Conservation (phyloP, 2,888 invertebrate species). For the Mesorhabditis spiculigera region DNA sequence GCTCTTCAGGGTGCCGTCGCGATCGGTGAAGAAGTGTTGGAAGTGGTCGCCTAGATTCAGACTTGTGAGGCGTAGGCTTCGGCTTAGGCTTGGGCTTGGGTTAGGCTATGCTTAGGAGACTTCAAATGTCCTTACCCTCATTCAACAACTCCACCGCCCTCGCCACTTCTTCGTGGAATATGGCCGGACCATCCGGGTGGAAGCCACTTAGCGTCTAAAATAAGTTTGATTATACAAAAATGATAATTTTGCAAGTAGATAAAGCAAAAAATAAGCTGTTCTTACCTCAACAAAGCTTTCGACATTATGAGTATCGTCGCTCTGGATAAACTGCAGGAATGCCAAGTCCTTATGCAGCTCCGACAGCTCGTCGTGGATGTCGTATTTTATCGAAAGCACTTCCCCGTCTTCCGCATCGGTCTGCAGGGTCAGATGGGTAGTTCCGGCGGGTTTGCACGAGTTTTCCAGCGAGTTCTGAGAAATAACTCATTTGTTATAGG, state of each 20-base stretch:
- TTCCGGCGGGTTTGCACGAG: conserved; percentile 25
- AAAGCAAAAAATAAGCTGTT: not conserved
- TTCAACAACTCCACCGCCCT: conserved; percentile 21
- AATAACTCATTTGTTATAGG: not conserved
- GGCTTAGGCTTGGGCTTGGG: no score
- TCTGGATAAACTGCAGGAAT: conserved; percentile 45
- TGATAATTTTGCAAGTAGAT: not conserved
- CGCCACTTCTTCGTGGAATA: conserved; percentile 34
- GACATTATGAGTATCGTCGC: conserved; percentile 44
- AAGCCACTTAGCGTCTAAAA: conserved; percentile 39
- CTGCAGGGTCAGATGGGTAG: conserved; percentile 26
- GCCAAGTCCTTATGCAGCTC: conserved; percentile 47
- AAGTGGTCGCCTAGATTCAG: conserved; percentile 43
- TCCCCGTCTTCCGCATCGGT: conserved; percentile 24
- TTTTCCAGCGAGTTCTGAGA: conserved; percentile 38
- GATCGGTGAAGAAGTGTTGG: conserved; percentile 50
- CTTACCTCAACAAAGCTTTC: conserved; percentile 46
- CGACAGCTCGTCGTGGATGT: conserved; percentile 42
- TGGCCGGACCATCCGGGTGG: conserved; percentile 33
- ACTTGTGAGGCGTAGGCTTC: no score
- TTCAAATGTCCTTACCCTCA: not conserved
- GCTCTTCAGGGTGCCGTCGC: conserved; percentile 41
- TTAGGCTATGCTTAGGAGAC: not conserved
- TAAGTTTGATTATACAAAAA: not conserved
- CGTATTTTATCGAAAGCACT: conserved; percentile 26